Base-by-base conservation (phyloP, 1,140 invertebrate genomes). In the Drosophila fuyamai region DNA sequence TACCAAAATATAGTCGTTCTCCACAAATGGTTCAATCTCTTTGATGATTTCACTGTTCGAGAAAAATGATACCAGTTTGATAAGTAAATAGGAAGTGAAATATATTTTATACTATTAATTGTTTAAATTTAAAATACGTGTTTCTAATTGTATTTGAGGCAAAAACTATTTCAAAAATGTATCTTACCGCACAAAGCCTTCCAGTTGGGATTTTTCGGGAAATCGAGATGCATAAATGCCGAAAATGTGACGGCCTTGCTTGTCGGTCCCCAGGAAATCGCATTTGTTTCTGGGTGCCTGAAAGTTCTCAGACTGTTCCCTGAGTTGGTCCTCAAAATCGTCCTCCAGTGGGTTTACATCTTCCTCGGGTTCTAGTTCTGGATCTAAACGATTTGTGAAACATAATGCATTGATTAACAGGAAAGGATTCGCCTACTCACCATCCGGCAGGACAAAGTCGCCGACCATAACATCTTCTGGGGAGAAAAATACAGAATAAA, bases 1-100 rank as follows among this genome's bases (percentile, higher is more conserved):
- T n/a, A 99, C 97, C 56, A 99, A 94, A 81, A 97, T 98, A 93
- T 99, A 99, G 93, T 99, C 99, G 93, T 98, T 97, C 92, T 99
- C 98, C 44, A 99, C 99, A 93, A 98, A 99, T 91, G 98, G 97
- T 93, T 99, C 98, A 92, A 99, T 94, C 47, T 98, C 99, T 92
- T 96, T 96, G 92, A 97, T 97, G 75, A 99, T 94, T 94, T 99
- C 99, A 92, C 98, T 99, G 18, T 1, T 40, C 8, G 3, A 10
- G 0, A 44, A 4, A 5, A 16, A 14, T 7, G 13, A 1, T 48
- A 8, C 2, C 1, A 9, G 5, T 53, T 35, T 29, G 3, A 4
- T 23, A 23, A 23, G 23, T 4, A 23, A 23, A 23, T 23, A 23
- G 2, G 23, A 23, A 23, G 23, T 23, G 3, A 23, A 23, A 23